These are phyloP conservation scores for Nesoenas mayeri DNA, from an alignment of 2,113 vertebrate species.

Conservation along the genomic window DNA sequence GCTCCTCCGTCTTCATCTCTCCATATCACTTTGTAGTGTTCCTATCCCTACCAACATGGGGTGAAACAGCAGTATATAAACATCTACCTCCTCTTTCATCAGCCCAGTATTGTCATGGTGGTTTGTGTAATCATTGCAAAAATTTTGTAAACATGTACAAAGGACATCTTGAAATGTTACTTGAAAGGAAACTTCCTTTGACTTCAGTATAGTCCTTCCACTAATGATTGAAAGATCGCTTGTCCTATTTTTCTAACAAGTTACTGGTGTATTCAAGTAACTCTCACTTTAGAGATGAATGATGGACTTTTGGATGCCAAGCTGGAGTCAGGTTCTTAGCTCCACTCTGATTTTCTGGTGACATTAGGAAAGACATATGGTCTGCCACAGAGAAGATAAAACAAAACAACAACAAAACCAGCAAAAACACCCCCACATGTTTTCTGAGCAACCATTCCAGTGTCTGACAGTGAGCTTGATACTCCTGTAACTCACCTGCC, in stretches of 20 bases:
- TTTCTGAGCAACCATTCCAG: neutral
- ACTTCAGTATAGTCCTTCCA: neutral
- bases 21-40: conserved; percentile 21
- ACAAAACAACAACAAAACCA: neutral
- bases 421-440: rapidly evolving
- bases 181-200: neutral
- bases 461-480: neutral
- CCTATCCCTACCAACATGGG: neutral
- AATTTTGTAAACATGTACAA: neutral
- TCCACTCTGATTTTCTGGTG: neutral
- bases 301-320: neutral
- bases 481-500: neutral
- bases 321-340: neutral
- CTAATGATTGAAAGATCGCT: neutral
- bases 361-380: neutral
- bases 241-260: neutral
- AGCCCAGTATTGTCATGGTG: neutral
- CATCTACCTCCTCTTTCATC: conserved; percentile 26
- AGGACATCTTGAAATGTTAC: neutral
- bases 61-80: conserved; percentile 22
- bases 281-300: neutral
- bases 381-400: neutral
- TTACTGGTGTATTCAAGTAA: neutral
- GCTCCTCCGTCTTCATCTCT: conserved; percentile 5
- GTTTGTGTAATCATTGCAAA: neutral